A percentile compares a stretch with the other conserved stretches of the same genome.
phyloP scores from a whole-genome alignment of 1,140 invertebrate genomes.

The Aphelinus certus region DNA sequence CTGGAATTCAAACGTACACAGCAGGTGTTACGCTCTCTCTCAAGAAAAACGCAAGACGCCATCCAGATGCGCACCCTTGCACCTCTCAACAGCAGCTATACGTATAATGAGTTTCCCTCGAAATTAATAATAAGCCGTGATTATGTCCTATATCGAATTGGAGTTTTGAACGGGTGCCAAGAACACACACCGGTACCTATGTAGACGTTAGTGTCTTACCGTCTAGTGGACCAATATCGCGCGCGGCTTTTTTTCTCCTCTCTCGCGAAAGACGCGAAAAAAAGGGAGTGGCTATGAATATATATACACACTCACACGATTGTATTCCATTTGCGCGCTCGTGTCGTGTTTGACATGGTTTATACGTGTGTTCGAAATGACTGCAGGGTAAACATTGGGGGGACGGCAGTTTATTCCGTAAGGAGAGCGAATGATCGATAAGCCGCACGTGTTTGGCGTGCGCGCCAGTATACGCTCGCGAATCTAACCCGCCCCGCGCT shows the following conservation, averaged over 20 bases:
- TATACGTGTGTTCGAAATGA: constrained; percentile 13
- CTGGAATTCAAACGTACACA: no score
- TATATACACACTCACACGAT: neutral
- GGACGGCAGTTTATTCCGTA: neutral
- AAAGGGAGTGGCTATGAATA: neutral
- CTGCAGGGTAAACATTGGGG: neutral
- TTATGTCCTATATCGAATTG: neutral
- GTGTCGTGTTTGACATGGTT: neutral
- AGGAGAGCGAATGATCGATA: constrained; percentile 40
- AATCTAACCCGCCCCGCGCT: no score
- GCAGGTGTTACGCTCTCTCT: no score
- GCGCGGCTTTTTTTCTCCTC: constrained; percentile 10
- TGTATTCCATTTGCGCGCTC: neutral
- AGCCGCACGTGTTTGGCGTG: neutral
- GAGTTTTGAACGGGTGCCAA: constrained; percentile 20
- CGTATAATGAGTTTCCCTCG: no score
- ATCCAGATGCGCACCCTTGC: no score
- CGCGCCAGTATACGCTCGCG: no score
- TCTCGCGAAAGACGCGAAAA: constrained; percentile 26
- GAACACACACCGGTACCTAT: neutral
- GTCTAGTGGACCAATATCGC: constrained; percentile 20
- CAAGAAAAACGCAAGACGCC: no score
- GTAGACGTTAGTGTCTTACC: constrained; percentile 17
- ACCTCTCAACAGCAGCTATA: no score
- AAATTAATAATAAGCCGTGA: no score